phyloP scores from a whole-genome alignment of 2,113 vertebrate genomes.

The Tychaedon coryphoeus region DNA sequence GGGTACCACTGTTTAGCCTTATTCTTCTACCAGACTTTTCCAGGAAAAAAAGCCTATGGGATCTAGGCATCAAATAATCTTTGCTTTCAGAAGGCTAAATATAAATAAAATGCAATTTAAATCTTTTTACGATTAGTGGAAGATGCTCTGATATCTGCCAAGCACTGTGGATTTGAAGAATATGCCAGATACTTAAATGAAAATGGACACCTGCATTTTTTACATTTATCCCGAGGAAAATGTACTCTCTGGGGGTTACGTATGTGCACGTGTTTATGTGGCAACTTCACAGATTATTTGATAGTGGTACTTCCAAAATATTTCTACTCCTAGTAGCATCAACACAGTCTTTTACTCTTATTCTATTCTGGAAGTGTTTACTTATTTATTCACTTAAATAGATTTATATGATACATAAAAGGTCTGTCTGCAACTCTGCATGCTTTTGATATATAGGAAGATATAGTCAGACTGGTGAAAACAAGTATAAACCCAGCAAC shows the following conservation, averaged over 20 bases:
- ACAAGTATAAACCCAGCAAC: not conserved
- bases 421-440: not conserved
- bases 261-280: not conserved
- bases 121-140: not conserved
- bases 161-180: not conserved
- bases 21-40: slow-evolving; percentile 21
- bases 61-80: not conserved
- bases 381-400: slow-evolving; percentile 45
- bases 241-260: not conserved
- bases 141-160: not conserved
- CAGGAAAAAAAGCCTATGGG: not conserved
- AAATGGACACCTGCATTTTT: not conserved
- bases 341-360: not conserved
- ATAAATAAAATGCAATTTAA: not conserved
- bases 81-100: not conserved
- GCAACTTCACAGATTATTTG: slow-evolving; percentile 17
- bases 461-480: not conserved
- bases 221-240: not conserved
- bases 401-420: not conserved
- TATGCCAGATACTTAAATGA: not conserved
- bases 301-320: not conserved
- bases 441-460: not conserved
- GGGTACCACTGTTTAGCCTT: slow-evolving; percentile 4
- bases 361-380: not conserved
- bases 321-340: not conserved